phyloP scores from a whole-genome alignment of 2,113 vertebrate genomes.

The Leptodactylus fuscus region DNA sequence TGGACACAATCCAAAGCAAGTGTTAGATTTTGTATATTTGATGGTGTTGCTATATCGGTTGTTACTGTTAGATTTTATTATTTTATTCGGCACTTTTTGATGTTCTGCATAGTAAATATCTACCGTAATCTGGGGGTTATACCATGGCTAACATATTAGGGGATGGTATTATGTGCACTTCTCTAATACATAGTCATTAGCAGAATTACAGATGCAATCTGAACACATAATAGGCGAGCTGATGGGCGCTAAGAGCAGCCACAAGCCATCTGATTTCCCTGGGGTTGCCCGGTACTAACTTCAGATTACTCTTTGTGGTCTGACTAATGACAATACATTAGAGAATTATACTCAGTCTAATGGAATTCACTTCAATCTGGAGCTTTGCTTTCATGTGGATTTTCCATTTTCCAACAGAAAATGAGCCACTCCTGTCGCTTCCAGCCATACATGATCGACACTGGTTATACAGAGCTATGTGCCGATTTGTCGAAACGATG shows the following conservation, averaged over 20 bases:
- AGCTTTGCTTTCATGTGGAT: not conserved
- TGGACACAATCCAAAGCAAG: too few species aligned
- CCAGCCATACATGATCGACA: too few species aligned
- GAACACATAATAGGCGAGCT: not conserved
- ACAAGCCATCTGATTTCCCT: not conserved
- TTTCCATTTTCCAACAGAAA: not conserved
- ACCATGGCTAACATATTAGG: not conserved
- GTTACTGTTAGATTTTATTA: too few species aligned
- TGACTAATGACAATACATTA: constrained; percentile 1
- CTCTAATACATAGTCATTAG: not conserved
- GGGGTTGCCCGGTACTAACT: not conserved
- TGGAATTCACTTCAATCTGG: not conserved
- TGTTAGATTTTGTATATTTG: too few species aligned
- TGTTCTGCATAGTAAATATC: too few species aligned
- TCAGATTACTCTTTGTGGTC: not conserved
- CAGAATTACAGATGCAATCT: not conserved
- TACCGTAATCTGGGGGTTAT: too few species aligned
- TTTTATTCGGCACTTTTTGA: not conserved
- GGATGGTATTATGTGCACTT: not conserved
- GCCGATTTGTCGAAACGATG: too few species aligned
- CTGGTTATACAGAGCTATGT: too few species aligned
- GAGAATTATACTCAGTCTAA: not conserved
- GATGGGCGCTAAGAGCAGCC: not conserved
- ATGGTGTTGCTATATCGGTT: too few species aligned
- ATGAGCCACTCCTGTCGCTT: not conserved